phyloP scores from a whole-genome alignment of 2,888 invertebrate genomes.

The Machimus atricapillus region DNA sequence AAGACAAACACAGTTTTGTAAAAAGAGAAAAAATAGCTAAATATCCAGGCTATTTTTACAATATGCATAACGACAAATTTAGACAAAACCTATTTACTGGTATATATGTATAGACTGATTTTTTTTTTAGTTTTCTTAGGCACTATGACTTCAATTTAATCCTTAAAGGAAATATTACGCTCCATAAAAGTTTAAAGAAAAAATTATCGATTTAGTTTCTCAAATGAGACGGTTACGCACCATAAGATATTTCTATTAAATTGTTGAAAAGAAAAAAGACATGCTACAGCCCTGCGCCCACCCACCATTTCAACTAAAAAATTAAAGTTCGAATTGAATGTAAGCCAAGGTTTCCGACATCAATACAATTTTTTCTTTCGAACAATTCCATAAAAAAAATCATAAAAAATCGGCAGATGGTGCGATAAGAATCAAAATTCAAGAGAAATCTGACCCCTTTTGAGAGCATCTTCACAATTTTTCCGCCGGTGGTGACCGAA shows the following conservation, averaged over 20 bases:
- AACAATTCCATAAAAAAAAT: not conserved
- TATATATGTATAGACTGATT: too few species aligned
- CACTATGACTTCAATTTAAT: not conserved
- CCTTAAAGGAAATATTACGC: not conserved
- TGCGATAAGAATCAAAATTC: slow-evolving; percentile 24
- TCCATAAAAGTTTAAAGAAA: not conserved
- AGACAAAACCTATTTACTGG: too few species aligned
- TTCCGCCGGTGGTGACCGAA: not conserved
- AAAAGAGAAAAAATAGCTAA: not conserved
- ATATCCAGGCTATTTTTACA: too few species aligned
- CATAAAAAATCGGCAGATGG: slow-evolving; percentile 24
- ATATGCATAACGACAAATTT: too few species aligned
- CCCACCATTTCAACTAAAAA: not conserved
- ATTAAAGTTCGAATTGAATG: not conserved
- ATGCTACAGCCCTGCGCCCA: not conserved
- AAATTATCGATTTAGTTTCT: not conserved
- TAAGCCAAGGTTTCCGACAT: not conserved
- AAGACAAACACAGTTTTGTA: not conserved
- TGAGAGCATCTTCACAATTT: not conserved
- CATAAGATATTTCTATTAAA: not conserved
- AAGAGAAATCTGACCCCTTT: slow-evolving; percentile 19
- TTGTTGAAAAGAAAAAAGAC: not conserved
- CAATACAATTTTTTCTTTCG: not conserved
- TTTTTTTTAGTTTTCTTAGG: too few species aligned
- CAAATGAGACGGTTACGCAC: not conserved